Evolutionary conservation across 2,888 invertebrate genomes (phyloP).

Genomic region (Troilus luridus): DNA sequence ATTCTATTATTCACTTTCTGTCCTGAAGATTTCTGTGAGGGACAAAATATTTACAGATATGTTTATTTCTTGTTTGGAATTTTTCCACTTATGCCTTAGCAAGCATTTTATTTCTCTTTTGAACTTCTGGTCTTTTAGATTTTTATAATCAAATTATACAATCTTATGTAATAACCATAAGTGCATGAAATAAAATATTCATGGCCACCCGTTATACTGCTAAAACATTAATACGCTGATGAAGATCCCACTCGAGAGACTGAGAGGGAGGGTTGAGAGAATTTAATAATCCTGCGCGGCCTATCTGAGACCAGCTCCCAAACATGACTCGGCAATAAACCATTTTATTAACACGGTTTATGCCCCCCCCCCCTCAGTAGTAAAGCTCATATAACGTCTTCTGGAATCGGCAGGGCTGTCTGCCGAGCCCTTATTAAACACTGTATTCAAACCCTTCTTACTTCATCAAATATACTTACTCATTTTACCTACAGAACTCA

Average conservation of each 20-base stretch:
- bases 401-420: background rate
- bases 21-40: too few species aligned
- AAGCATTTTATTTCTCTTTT: too few species aligned
- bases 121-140: too few species aligned
- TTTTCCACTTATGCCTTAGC: too few species aligned
- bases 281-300: background rate
- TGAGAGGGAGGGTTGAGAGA: background rate
- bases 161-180: too few species aligned
- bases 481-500: background rate
- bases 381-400: constrained; percentile 14
- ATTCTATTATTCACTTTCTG: too few species aligned
- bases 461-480: background rate
- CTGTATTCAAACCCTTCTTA: background rate
- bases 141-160: too few species aligned
- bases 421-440: background rate
- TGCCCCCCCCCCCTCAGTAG: background rate
- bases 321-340: constrained; percentile 19
- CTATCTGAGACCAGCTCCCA: constrained; percentile 7
- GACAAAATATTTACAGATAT: too few species aligned
- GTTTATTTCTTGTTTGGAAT: too few species aligned
- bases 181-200: background rate
- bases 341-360: constrained; percentile 21
- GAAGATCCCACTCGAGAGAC: background rate
- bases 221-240: background rate
- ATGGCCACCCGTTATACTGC: background rate